Base-by-base conservation (phyloP, 2,888 invertebrate genomes). In the Ormyrus nitidulus region DNA sequence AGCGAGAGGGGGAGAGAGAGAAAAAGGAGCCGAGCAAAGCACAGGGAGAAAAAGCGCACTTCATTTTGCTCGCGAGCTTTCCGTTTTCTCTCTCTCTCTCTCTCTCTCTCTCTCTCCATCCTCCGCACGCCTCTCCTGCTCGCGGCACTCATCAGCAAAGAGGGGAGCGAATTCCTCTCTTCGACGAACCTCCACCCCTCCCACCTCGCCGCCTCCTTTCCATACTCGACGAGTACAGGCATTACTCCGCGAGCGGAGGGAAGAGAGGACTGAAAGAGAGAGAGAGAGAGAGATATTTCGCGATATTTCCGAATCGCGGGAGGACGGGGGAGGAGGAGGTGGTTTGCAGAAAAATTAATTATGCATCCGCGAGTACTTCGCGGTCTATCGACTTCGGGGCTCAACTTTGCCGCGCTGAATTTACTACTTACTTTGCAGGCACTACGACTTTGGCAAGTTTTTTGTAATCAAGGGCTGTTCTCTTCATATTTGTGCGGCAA, bases 81-180 rank as follows among this genome's bases (percentile, higher is more conserved):
- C 66, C 69, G 65, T 68, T 77, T 80, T 81, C 79, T 70, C 62
- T 61, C 53, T 77, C 73, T 59, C 65, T 11, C 46, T n/a, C 53
- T 77, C 73, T 59, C 65, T 11, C 46, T n/a, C 69, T 65, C 66
- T 49, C 69, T 62, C 54, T 77, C 46, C 73, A 54, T 78, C 81
- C 70, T 75, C 69, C 10, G 64, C 59, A 53, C 49, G 44, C 73
- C 77, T 19, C 19, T 19, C 19, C 19, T 19, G 19, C 79, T 62
- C 68, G 59, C 77, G 13, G 65, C 59, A 78, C 76, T 78, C 82
- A 75, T 82, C 80, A 62, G 53, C 80, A 79, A 82, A 80, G 70
- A 83, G 84, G 53, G 19, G 84, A 83, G 84, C 83, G 84, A 84
- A 84, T 85, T 86, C 83, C 85, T 85, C 84, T 85, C 83, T 81